Percentiles rank a stretch among this genome's conserved stretches.
phyloP scores from a whole-genome alignment of 2,113 vertebrate genomes.

The Hippolais icterina region DNA sequence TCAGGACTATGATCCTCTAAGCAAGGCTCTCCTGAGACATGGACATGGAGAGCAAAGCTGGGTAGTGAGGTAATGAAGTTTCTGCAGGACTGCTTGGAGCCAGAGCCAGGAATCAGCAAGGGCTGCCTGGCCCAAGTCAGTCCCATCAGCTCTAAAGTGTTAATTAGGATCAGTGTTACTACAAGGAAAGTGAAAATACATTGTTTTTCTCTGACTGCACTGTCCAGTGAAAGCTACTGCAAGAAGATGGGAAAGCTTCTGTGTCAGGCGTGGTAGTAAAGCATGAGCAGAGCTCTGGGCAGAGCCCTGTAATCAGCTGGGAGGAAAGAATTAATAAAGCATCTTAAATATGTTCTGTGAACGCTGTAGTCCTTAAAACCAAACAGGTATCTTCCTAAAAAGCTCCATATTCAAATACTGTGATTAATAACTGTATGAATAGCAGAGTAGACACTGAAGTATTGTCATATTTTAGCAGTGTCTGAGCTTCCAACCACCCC shows the following conservation, averaged over 20 bases:
- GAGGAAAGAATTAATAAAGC: neutral
- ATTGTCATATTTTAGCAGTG: rapidly evolving
- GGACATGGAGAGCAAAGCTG: neutral
- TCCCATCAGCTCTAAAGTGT: neutral
- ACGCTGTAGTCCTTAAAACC: neutral
- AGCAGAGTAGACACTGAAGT: neutral
- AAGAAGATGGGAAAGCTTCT: neutral
- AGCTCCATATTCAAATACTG: neutral
- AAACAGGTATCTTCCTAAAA: neutral
- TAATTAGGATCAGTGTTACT: neutral
- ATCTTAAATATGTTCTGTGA: neutral
- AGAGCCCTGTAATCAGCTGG: neutral
- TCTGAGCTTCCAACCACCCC: neutral
- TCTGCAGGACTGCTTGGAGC: neutral
- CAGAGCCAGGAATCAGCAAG: neutral
- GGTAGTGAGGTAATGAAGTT: neutral
- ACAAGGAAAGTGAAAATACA: neutral
- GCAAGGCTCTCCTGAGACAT: neutral
- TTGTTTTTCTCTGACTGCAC: neutral
- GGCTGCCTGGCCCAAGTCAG: neutral
- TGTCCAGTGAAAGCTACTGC: neutral
- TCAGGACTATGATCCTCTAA: neutral
- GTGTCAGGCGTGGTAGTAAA: neutral
- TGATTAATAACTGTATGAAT: neutral
- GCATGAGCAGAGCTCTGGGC: neutral